A percentile compares a stretch with the other conserved stretches of the same genome.
These are phyloP conservation scores for Odontothrips loti DNA, from an alignment of 2,888 invertebrate species.

Conservation along the genomic window DNA sequence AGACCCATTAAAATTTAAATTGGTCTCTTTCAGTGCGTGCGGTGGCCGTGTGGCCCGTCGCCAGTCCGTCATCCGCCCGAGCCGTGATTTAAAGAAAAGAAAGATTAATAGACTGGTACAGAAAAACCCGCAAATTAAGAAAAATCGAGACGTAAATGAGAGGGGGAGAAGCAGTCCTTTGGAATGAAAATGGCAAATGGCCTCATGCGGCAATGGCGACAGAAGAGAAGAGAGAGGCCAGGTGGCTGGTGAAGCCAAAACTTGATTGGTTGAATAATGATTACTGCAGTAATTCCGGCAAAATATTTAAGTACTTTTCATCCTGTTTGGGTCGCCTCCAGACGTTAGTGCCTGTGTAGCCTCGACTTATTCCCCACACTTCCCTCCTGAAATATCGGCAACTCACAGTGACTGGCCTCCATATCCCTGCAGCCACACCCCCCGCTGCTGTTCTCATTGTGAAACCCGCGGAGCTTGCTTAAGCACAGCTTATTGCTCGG, in stretches of 20 bases:
- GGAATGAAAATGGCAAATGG: too few species aligned
- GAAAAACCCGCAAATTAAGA: background rate
- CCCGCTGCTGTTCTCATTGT: background rate
- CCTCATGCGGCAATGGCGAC: too few species aligned
- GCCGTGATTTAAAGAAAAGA: background rate
- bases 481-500: background rate
- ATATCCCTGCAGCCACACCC: background rate
- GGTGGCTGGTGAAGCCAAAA: too few species aligned
- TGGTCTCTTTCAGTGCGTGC: conserved; percentile 1
- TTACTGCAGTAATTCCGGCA: too few species aligned
- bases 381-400: too few species aligned
- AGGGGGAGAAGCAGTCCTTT: background rate
- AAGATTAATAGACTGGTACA: conserved; percentile 10
- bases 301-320: too few species aligned
- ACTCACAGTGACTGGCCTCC: too few species aligned
- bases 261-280: too few species aligned
- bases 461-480: background rate
- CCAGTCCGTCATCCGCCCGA: background rate
- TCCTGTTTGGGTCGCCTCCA: too few species aligned
- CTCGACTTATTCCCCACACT: too few species aligned
- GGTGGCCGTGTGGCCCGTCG: background rate
- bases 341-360: too few species aligned
- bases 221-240: too few species aligned
- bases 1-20: conserved; percentile 2
- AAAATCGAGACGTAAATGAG: background rate